A percentile compares a stretch with the other conserved stretches of the same genome.
Conservation (phyloP, 2,113 vertebrate genomes). For the Psilopsiagon aymara region DNA sequence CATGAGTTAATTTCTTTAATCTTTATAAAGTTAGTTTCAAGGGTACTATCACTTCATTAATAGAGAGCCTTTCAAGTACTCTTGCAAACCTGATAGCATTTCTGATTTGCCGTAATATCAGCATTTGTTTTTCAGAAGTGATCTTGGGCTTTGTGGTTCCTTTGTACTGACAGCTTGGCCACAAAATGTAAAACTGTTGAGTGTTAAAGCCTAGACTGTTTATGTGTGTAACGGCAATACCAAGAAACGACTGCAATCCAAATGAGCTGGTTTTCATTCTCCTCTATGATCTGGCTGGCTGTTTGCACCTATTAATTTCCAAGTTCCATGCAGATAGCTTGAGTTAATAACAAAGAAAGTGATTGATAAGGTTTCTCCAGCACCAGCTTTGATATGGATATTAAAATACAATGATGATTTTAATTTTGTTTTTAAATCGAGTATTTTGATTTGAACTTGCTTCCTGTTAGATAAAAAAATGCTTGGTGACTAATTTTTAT, state of each 20-base stretch:
- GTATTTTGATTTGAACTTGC: neutral
- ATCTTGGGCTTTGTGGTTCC: neutral
- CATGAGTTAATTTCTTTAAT: neutral
- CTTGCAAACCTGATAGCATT: neutral
- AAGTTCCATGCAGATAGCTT: neutral
- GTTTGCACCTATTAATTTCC: neutral
- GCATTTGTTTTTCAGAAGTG: neutral
- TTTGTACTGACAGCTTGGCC: neutral
- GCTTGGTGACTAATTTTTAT: neutral
- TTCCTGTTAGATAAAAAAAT: neutral
- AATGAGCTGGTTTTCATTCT: neutral
- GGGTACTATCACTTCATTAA: neutral
- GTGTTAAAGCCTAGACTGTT: neutral
- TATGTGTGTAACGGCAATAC: neutral
- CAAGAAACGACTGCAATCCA: neutral
- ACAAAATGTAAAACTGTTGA: neutral
- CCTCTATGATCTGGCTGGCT: neutral
- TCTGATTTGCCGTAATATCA: neutral
- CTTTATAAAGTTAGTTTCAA: neutral
- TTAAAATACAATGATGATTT: neutral
- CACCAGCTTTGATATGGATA: neutral
- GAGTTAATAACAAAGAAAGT: neutral
- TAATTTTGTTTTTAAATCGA: accelerated
- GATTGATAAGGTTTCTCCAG: neutral
- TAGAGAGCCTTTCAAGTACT: neutral